Conservation (phyloP, 2,797 vertebrate species). For the Carcharodon carcharias region DNA sequence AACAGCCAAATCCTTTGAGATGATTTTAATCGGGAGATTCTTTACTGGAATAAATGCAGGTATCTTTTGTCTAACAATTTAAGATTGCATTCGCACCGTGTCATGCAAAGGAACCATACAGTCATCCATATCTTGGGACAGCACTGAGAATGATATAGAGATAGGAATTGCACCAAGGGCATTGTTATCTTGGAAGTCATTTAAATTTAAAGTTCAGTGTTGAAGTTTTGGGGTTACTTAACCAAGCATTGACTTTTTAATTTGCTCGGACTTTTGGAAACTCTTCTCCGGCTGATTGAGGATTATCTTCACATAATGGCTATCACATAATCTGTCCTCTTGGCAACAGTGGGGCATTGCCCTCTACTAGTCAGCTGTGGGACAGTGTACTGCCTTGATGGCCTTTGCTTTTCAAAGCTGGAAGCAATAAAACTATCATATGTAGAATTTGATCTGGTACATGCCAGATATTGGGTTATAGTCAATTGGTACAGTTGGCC, state of each 20-base stretch:
- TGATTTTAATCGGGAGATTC: constrained; percentile 78
- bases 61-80: constrained; percentile 45
- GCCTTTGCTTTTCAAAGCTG: not conserved
- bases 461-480: not conserved
- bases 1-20: constrained; percentile 74
- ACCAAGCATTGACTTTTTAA: not conserved
- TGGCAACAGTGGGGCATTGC: not conserved
- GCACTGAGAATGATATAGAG: not conserved
- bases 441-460: not conserved
- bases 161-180: not conserved
- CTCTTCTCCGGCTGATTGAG: not conserved
- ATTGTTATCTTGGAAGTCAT: not conserved
- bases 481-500: not conserved
- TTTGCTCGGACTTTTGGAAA: not conserved
- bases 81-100: not conserved
- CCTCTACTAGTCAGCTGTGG: not conserved
- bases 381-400: not conserved
- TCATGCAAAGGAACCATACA: not conserved
- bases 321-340: not conserved
- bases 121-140: not conserved
- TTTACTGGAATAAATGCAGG: constrained; percentile 77
- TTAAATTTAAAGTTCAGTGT: not conserved
- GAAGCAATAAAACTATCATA: not conserved
- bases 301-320: not conserved
- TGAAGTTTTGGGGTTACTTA: not conserved